Evolutionary conservation across 2,888 invertebrate genomes (phyloP), one percentile per base, ranked within the genome.

Genomic region (Papilio gigon): DNA sequence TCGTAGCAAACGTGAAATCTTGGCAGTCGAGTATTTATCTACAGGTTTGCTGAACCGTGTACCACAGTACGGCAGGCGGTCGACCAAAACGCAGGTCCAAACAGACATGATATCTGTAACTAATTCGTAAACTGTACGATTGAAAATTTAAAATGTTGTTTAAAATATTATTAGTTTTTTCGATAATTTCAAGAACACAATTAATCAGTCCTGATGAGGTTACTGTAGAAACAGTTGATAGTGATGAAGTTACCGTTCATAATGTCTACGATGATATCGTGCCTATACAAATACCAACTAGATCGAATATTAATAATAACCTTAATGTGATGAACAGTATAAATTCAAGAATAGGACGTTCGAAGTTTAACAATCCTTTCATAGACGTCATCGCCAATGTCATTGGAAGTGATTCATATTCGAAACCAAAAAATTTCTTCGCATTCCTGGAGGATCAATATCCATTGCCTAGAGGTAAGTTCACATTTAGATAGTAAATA

Each of bases 381-480:
- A 74, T 87, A 6, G 80, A 87, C 27, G 73, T 81, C 14, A 71
- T 89, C 42, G 58, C 84, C 47, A 73, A 84, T 68, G 78, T 80
- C 0, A 78, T 80, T 2, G 79, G 82, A 1, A 71, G 71, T 3
- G 73, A 77, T 27, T 80, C 82, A 37, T 71, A 70, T 5, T 74
- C 79, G 2, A 75, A 78, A 37, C 71, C 76, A 17, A 56, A 74
- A 8, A 85, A 87, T 65, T 72, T 84, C 14, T 89, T 89, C 72
- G 83, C 83, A 66, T 85, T 88, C 63, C 71, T 90, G 12, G 77
- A 85, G 71, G 90, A 90, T 71, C 77, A 82, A 0, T 89, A 84
- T 68, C 82, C 85, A 35, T 76, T 89, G 59, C 89, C 89, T 11
- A 80, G 74, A 72, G 88, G 89, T 89, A 71, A 86, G 86, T 78